phyloP scores from a whole-genome alignment of 2,888 invertebrate genomes.

The Agrochola circellaris region DNA sequence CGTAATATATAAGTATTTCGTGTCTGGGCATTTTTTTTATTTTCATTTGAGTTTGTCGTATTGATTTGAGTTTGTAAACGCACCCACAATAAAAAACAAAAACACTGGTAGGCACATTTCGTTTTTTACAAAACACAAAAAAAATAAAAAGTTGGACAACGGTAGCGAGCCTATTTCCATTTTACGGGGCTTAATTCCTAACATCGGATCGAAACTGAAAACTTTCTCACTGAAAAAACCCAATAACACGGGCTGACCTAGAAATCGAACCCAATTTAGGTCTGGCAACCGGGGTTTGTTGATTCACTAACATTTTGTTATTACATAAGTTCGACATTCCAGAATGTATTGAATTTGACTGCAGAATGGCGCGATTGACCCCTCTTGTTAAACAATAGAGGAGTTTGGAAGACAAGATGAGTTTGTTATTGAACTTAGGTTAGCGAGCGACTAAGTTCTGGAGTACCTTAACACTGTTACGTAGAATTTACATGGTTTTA shows the following conservation, averaged over 20 bases:
- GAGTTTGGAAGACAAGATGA: conserved; percentile 50
- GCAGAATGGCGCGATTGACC: conserved; percentile 41
- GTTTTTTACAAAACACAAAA: not conserved
- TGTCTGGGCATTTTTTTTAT: not conserved
- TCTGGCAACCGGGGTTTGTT: conserved; percentile 15
- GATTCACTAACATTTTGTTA: conserved; percentile 64
- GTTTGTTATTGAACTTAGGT: conserved; percentile 53
- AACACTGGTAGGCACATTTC: conserved; percentile 18
- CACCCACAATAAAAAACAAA: conserved; percentile 19
- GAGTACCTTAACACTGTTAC: conserved; percentile 31
- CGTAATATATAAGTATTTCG: not conserved
- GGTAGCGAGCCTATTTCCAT: conserved; percentile 38
- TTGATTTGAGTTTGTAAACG: conserved; percentile 18
- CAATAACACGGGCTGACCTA: conserved; percentile 45
- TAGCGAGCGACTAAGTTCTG: conserved; percentile 25
- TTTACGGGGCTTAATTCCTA: conserved; percentile 45
- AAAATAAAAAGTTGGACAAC: conserved; percentile 2
- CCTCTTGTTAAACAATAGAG: conserved; percentile 51
- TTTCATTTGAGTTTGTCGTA: not conserved
- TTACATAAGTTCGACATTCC: conserved; percentile 56
- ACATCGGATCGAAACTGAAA: conserved; percentile 35
- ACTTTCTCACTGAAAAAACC: conserved; percentile 39
- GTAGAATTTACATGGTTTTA: conserved; percentile 41
- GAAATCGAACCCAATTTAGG: conserved; percentile 29
- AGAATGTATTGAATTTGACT: conserved; percentile 49